Evolutionary conservation across 2,113 vertebrate genomes (phyloP).

Genomic region (Melanocharis versteri): DNA sequence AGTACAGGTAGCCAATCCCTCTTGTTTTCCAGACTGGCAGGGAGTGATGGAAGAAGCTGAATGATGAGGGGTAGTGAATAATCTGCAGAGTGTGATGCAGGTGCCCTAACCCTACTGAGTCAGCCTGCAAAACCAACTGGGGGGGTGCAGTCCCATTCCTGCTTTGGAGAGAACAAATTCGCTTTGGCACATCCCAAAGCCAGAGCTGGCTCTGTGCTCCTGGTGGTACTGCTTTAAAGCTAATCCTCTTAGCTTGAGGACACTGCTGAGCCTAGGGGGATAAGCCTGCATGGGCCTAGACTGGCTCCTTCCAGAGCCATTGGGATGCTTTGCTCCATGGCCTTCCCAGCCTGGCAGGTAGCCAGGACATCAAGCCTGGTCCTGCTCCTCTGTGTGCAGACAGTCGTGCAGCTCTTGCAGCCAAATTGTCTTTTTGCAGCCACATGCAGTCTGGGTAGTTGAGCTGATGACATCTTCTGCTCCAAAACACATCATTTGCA

Average conservation of each 20-base stretch:
- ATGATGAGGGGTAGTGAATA: background rate
- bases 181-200: background rate
- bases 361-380: background rate
- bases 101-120: background rate
- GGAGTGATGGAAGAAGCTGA: background rate
- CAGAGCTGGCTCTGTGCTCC: background rate
- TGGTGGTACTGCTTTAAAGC: slow-evolving; percentile 13
- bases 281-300: background rate
- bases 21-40: background rate
- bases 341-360: background rate
- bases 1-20: background rate
- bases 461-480: background rate
- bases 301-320: background rate
- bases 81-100: background rate
- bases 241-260: slow-evolving; percentile 17
- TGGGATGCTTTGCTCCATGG: background rate
- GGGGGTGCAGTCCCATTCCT: background rate
- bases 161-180: background rate
- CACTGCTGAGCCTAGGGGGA: background rate
- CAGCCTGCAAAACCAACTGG: background rate
- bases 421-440: background rate
- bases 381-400: background rate
- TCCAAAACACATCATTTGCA: background rate
- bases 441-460: background rate
- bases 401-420: background rate